Evolutionary conservation across 2,888 invertebrate species (phyloP).

Genomic region (Philhelius pedissequus): DNA sequence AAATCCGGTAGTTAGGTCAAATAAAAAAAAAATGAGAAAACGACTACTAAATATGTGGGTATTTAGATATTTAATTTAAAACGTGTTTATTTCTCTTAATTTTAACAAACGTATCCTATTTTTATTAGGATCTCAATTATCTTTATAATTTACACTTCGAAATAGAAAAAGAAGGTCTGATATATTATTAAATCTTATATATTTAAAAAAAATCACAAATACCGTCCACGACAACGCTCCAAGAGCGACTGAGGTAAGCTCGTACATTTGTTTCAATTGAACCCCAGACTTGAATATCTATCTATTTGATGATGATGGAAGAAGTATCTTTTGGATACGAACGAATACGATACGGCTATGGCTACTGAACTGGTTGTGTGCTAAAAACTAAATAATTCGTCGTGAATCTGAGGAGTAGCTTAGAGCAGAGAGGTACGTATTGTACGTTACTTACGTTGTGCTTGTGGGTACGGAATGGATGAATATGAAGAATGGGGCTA

Average conservation of each 20-base stretch:
- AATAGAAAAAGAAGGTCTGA: constrained; percentile 18
- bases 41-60: no score
- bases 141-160: constrained; percentile 30
- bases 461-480: constrained; percentile 13
- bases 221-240: constrained; percentile 78
- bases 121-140: constrained; percentile 35
- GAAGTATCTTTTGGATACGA: constrained; percentile 55
- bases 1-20: constrained; percentile 15
- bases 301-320: constrained; percentile 54
- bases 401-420: constrained; percentile 52
- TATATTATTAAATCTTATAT: neutral
- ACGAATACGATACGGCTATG: constrained; percentile 7
- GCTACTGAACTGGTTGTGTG: constrained; percentile 36
- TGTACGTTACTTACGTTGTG: constrained; percentile 48
- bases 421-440: constrained; percentile 45
- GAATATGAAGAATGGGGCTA: neutral
- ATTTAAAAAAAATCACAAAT: constrained; percentile 56
- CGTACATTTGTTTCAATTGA: constrained; percentile 65
- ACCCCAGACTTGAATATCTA: constrained; percentile 60
- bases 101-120: constrained; percentile 28
- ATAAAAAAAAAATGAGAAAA: neutral
- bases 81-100: neutral
- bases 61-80: constrained; percentile 34
- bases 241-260: constrained; percentile 76
- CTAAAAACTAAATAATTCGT: constrained; percentile 55